Percentiles rank a stretch among this genome's conserved stretches.
phyloP scores from a whole-genome alignment of 2,888 invertebrate species.

The Lasioglossum marginatum region DNA sequence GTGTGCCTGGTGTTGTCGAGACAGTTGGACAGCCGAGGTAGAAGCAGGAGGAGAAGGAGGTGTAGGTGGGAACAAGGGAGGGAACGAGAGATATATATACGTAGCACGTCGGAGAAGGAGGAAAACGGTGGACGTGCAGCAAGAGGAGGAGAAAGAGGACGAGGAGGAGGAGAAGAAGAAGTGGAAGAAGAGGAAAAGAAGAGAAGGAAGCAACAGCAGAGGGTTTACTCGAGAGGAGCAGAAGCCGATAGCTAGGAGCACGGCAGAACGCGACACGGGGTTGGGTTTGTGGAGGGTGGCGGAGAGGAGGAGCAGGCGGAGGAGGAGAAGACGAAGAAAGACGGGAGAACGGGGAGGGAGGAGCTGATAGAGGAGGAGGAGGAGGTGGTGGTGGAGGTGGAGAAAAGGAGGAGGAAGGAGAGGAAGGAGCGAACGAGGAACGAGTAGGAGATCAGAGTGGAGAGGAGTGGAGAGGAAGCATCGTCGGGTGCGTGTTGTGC shows the following conservation, averaged over 20 bases:
- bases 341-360: conserved; percentile 19
- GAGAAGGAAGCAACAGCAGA: not conserved
- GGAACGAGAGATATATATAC: not conserved
- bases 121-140: not conserved
- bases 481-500: conserved; percentile 78
- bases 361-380: conserved; percentile 26
- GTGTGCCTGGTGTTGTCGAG: conserved; percentile 31
- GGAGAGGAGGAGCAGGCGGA: conserved; percentile 30
- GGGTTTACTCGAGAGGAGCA: not conserved
- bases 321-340: conserved; percentile 50
- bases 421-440: conserved; percentile 34
- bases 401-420: conserved; percentile 56
- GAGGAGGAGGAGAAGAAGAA: not conserved
- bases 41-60: not conserved
- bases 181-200: conserved; percentile 6
- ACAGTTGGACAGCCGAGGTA: conserved; percentile 19
- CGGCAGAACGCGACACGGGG: conserved; percentile 42
- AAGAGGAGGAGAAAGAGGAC: not conserved
- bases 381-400: conserved; percentile 38
- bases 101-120: not conserved
- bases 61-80: not conserved
- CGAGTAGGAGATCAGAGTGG: conserved; percentile 51
- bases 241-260: conserved; percentile 27
- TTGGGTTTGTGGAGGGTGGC: conserved; percentile 30
- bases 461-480: conserved; percentile 67